Evolutionary conservation across 2,888 invertebrate genomes (phyloP), one percentile per base, ranked within the genome.

Genomic region (Camptogramma bilineatum): DNA sequence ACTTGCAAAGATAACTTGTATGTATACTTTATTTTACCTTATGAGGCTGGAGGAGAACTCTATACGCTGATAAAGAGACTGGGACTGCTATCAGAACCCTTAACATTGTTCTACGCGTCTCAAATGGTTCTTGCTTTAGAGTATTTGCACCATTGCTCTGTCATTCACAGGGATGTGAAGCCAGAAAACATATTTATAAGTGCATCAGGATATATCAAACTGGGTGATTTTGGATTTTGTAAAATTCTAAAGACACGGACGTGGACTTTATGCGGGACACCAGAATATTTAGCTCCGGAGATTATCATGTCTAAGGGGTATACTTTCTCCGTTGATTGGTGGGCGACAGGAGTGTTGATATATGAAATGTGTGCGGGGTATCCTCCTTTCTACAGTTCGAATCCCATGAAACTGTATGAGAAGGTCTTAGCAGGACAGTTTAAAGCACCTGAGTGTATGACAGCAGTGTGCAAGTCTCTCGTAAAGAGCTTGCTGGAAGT

Each of bases 251-350:
- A 94, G 70, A 91, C 92, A 5, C 92, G 98, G 73, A 98, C 99
- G 0, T 97, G 97, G 95, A 98, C 98, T 0, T 85, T 99, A 58
- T 99, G 99, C 83, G 99, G 98, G 0, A 99, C 99, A 0, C 99
- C 99, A 0, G 99, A 99, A 87, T 99, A 99, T 88, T 90, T 99
- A 66, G 99, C 99, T 0, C 98, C 98, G 0, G 99, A 99, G 90
- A 95, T 96, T 19, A 97, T 98, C 71, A 93, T 97, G 71, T 96
- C 96, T 39, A 97, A 97, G 85, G 98, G 98, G 0, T 99, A 99
- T 88, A 96, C 97, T 42, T 96, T 95, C 77, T 95, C 97, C 0
- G 98, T 98, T 0, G 99, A 99, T 82, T 99, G 98, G 98, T 99
- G 99, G 99, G 96, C 98, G 0, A 94, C 97, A 51, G 99, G 97